Evolutionary conservation across 23 tunicate species (phyloP).

Genomic region (Halocynthia roretzi): DNA sequence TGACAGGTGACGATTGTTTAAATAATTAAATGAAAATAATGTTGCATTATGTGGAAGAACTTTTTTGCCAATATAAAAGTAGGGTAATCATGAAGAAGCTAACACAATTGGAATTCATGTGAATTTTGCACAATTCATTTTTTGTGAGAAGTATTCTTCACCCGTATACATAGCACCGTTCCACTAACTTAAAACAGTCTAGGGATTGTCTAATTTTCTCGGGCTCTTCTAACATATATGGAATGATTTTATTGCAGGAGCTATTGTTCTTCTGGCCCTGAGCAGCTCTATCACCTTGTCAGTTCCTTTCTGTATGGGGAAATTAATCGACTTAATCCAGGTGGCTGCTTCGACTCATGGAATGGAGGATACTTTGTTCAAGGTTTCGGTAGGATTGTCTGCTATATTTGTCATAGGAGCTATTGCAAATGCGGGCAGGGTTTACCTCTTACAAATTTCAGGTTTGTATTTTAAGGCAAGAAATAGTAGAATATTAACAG

Average conservation of each 20-base stretch:
- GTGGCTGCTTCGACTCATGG: conserved; percentile 15
- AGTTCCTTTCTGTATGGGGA: conserved; percentile 75
- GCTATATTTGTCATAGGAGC: conserved; percentile 52
- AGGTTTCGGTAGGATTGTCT: conserved; percentile 19
- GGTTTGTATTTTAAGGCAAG: conserved; percentile 14
- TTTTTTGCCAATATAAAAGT: too few species aligned
- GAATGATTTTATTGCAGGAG: conserved; percentile 23
- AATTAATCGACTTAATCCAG: conserved; percentile 50
- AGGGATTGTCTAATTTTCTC: not conserved
- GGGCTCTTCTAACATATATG: not conserved
- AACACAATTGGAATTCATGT: too few species aligned
- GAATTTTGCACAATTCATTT: too few species aligned
- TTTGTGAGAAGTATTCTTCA: too few species aligned
- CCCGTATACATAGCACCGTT: too few species aligned
- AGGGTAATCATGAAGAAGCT: too few species aligned
- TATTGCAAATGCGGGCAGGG: conserved; percentile 50
- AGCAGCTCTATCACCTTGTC: conserved; percentile 63
- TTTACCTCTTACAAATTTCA: conserved; percentile 53
- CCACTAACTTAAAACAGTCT: too few species aligned
- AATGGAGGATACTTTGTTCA: conserved; percentile 39
- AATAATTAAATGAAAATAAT: too few species aligned
- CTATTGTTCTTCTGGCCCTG: conserved; percentile 35
- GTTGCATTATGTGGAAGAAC: too few species aligned
- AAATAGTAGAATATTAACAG: not conserved
- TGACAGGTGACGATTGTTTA: conserved; percentile 22